Evolutionary conservation across 1,140 invertebrate species (phyloP), one percentile per base, ranked within the genome.

Genomic region (Leptinotarsa lineolata): DNA sequence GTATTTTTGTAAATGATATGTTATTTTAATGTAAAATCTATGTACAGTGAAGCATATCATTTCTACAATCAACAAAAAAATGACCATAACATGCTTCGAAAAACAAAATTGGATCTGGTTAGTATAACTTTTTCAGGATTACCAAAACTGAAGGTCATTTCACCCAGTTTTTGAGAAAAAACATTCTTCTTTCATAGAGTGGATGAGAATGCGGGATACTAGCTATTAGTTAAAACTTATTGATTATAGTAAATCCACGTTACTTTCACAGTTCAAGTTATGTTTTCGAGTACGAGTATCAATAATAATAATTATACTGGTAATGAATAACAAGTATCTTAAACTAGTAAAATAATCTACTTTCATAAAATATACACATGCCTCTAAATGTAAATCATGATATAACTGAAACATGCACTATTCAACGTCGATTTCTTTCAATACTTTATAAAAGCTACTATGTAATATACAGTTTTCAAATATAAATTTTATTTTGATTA

Each of bases 371-470:
- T 64, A 64, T 67, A 30, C 39, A 44, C 11, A 22, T 44, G 24
- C 65, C 24, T n/a, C 65, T 46, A 67, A 46, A 67, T 67, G 24
- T 46, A 30, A 46, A 46, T 11, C 24, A 44, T 39, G 65, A 67
- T n/a, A 67, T 24, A 63, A 18, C 60, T 21, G 15, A 63, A 24
- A 67, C 20, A 16, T 46, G n/a, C 15, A 67, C n/a, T 39, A 67
- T 22, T 21, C 65, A 67, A 64, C 2, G 15, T 22, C 15, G 24
- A 20, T 21, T 30, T 67, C 44, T 39, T 8, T 44, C 13, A 15
- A 12, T 67, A 67, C 65, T 67, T 67, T 67, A 67, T 67, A 67
- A 67, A 67, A 67, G 65, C 65, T 67, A 67, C 65, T 30, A 64
- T 64, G 61, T 30, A 30, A 30, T 64, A 64, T 45, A 44, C 4